Evolutionary conservation across 2,113 vertebrate genomes (phyloP).

Genomic region (Neodontobutis hainanensis): DNA sequence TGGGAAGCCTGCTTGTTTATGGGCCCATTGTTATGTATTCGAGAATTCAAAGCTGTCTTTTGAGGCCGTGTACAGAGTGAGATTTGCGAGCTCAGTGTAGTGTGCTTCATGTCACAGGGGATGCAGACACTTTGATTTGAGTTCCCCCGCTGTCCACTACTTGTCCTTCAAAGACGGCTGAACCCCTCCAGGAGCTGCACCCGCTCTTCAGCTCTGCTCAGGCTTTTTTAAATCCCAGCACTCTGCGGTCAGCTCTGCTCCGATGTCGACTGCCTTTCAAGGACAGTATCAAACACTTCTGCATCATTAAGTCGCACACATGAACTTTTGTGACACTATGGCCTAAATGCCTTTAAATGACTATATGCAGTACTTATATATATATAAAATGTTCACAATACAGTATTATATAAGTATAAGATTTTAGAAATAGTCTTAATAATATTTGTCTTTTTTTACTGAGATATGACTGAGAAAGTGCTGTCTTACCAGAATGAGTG

Average conservation of each 20-base stretch:
- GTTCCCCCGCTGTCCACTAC: conserved; percentile 1
- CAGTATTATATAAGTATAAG: no score
- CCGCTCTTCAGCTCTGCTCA: conserved; percentile 36
- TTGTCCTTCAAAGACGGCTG: conserved; percentile 25
- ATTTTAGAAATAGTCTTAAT: no score
- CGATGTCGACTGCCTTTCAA: conserved; percentile 38
- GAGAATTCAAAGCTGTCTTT: conserved; percentile 41
- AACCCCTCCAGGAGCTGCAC: conserved; percentile 41
- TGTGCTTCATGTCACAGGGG: conserved; percentile 22
- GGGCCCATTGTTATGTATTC: conserved; percentile 12
- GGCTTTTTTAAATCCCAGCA: conserved; percentile 14
- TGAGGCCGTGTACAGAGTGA: conserved; percentile 16
- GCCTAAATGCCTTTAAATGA: no score
- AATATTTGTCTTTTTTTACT: no score
- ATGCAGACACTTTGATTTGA: conserved; percentile 40
- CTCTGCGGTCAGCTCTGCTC: conserved; percentile 33
- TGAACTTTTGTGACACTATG: background rate
- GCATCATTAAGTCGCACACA: conserved; percentile 3
- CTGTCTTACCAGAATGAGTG: no score
- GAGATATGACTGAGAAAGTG: no score
- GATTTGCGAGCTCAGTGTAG: background rate
- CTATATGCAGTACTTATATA: no score
- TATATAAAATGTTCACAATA: no score
- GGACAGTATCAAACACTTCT: conserved; percentile 43
- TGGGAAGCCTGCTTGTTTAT: background rate